Base-by-base conservation (phyloP, 1,140 invertebrate genomes). In the Acromyrmex charruanus region DNA sequence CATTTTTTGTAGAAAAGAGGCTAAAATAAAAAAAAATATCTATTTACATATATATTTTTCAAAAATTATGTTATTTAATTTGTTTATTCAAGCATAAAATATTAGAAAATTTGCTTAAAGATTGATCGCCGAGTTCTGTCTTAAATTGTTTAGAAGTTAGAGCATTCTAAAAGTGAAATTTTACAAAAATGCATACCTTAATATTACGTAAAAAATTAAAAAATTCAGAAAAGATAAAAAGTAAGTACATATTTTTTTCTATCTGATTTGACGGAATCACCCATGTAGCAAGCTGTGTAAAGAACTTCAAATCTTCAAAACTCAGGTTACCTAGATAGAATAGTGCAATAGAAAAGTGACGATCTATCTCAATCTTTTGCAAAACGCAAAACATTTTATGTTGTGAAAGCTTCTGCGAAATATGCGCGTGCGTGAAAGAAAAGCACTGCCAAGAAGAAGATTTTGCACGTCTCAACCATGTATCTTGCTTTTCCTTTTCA, bases 401-500 rank as follows among this genome's bases (percentile, higher is more conserved):
- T 59, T 75, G 72, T 28, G n/a, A 31, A 58, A 58, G 31, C 53
- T 58, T n/a, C 25, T 21, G 3, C 25, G 9, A 28, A 49, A 77
- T 31, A 79, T 65, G 25, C 25, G 59, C 5, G 14, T 16, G 14
- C 4, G 59, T 9, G 12, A 53, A 6, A 65, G 25, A 63, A 51
- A 4, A 31, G 35, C 1, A 31, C 44, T 79, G 3, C 44, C 59
- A 79, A 66, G 44, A 79, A 66, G 44, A 65, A 65, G 35, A 53
- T 66, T 65, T 79, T 79, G 44, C 39, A 66, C 18, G 21, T 63
- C 28, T 66, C 39, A 51, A 65, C 5, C 25, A 77, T 74, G 16
- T 35, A 65, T 59, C 21, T 65, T 79, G 39, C 59, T 79, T 79
- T 79, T 79, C 25, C 39, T 63, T 65, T 79, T 65, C 59, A 79